Evolutionary conservation across 1,140 invertebrate genomes (phyloP).

Genomic region (Apis cerana): DNA sequence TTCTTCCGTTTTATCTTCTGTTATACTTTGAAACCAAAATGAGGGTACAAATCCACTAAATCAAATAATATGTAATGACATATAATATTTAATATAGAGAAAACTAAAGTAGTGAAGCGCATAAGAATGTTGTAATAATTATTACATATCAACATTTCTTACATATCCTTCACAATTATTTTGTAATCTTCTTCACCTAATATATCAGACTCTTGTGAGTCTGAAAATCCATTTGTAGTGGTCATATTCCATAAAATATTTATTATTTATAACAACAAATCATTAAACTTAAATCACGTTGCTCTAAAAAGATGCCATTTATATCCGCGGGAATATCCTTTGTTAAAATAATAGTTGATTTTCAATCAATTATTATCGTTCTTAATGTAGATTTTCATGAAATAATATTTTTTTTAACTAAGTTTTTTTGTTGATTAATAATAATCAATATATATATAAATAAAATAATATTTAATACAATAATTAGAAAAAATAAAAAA

Average conservation of each 20-base stretch:
- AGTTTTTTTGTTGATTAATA: no score
- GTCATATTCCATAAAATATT: constrained; percentile 40
- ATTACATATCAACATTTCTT: constrained; percentile 26
- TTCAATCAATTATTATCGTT: not conserved
- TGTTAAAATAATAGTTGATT: constrained; percentile 24
- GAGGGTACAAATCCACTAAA: constrained; percentile 18
- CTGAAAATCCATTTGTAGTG: constrained; percentile 39
- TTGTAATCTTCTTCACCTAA: constrained; percentile 38
- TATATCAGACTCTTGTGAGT: constrained; percentile 63
- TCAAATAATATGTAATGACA: not conserved
- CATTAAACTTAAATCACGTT: not conserved
- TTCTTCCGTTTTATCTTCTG: constrained; percentile 23
- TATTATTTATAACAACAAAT: not conserved
- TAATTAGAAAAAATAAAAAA: no score
- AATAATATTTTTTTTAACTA: not conserved
- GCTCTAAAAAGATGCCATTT: not conserved
- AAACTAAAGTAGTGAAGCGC: not conserved
- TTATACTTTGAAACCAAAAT: not conserved
- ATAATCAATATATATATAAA: no score
- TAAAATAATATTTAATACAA: not conserved
- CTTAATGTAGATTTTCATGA: not conserved
- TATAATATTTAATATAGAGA: not conserved
- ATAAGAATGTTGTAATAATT: not conserved
- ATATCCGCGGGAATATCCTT: constrained; percentile 32
- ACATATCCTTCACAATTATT: constrained; percentile 47